Evolutionary conservation across 2,888 invertebrate genomes (phyloP), one percentile per base, ranked within the genome.

Genomic region (Kuschelorhynchus macadamiae): DNA sequence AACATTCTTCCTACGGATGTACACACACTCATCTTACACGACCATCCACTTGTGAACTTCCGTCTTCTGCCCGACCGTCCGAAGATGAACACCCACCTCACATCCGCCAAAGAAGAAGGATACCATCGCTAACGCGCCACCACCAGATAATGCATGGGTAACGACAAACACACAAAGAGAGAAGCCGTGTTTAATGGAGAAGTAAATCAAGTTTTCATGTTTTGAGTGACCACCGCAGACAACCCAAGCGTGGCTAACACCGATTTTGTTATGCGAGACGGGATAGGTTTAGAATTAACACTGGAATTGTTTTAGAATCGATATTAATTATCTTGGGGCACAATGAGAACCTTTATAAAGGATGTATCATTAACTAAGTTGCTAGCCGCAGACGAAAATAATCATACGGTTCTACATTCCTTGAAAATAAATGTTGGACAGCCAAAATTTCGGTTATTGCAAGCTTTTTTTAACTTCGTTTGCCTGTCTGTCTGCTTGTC

Each of bases 41-140:
- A 73, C 71, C 73, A 67, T 70, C 72, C 75, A 75, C 75, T 75
- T 72, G 73, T 50, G 52, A 47, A 72, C 70, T 75, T 75, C 75
- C 75, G 74, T 71, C 74, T 73, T 68, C 63, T 67, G 67, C n/a
- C 55, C 67, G 67, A 30, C 67, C 67, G 61, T 67, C 67, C 57
- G 70, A 73, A 70, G 72, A 70, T 62, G 67, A 72, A 74, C 75
- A 74, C 74, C 75, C 73, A 72, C 71, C 63, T 70, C 63, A 74
- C 73, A 75, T 73, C 76, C 74, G 75, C 63, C 55, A 66, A 36
- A 17, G 33, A 41, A 41, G 20, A 59, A 59, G 56, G 50, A 63
- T 63, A 62, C 42, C 61, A 47, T 47, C 47, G 16, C 12, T n/a
- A n/a, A n/a, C n/a, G n/a, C n/a, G n/a, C n/a, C n/a, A 11, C 36